Conservation (phyloP, 2,113 vertebrate genomes). For the Porphyrio hochstetteri region DNA sequence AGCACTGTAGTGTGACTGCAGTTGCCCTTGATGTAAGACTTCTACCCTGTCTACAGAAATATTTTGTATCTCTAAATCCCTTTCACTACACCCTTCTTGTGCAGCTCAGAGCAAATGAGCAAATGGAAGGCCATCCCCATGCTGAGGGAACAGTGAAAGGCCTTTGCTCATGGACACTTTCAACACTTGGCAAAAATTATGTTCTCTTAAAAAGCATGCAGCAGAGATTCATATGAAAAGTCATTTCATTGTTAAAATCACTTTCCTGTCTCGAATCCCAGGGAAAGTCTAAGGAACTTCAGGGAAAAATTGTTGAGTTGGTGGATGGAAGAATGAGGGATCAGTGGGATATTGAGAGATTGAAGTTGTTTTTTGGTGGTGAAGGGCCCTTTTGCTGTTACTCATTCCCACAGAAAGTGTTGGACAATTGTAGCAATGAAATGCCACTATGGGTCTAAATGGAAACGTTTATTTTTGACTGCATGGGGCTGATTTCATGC, state of each 20-base stretch:
- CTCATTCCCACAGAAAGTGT: background rate
- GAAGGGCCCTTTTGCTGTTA: background rate
- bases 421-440: background rate
- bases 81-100: background rate
- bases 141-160: background rate
- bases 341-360: background rate
- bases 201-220: background rate
- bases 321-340: background rate
- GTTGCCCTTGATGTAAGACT: background rate
- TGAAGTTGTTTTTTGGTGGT: background rate
- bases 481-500: background rate
- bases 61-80: background rate
- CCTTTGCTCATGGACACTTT: background rate
- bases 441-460: background rate
- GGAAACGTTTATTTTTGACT: background rate
- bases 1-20: fast-evolving
- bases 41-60: background rate
- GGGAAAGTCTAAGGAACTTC: background rate
- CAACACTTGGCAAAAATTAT: background rate
- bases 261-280: background rate
- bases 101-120: background rate
- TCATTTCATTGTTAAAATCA: background rate
- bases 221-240: background rate
- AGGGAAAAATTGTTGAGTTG: background rate
- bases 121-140: background rate